Percentiles rank a stretch among this genome's conserved stretches.
Evolutionary conservation across 2,888 invertebrate genomes (phyloP).

Genomic region (Hemicrepidius hirtus): DNA sequence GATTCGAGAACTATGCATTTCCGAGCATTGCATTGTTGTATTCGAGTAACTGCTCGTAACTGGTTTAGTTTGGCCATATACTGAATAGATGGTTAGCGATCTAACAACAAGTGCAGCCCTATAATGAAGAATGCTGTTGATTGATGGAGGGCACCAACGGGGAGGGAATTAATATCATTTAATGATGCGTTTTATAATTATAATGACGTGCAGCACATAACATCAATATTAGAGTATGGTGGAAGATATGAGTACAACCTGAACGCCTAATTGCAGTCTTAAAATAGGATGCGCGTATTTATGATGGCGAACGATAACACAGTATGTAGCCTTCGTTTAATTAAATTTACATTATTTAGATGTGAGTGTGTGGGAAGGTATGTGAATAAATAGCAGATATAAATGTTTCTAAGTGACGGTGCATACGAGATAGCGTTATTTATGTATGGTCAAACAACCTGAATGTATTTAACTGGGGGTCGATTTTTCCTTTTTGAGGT

Average conservation of each 20-base stretch:
- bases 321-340: slow-evolving; percentile 53
- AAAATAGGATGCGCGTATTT: slow-evolving; percentile 46
- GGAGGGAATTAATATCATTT: slow-evolving; percentile 22
- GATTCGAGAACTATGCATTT: too few relatives aligned
- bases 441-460: slow-evolving; percentile 30
- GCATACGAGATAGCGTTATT: slow-evolving; percentile 49
- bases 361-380: slow-evolving; percentile 55
- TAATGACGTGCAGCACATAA: slow-evolving; percentile 22
- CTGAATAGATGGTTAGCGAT: neutral
- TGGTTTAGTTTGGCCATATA: neutral
- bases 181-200: slow-evolving; percentile 29
- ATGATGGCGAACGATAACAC: slow-evolving; percentile 47
- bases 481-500: slow-evolving; percentile 19
- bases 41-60: too few relatives aligned
- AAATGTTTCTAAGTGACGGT: slow-evolving; percentile 54
- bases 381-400: slow-evolving; percentile 51
- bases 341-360: slow-evolving; percentile 58
- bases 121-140: neutral
- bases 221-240: slow-evolving; percentile 17
- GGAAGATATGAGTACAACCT: slow-evolving; percentile 27
- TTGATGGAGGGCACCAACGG: slow-evolving; percentile 8
- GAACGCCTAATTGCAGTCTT: slow-evolving; percentile 49
- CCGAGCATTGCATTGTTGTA: too few relatives aligned
- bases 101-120: neutral
- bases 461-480: slow-evolving; percentile 20